phyloP scores from a whole-genome alignment of 2,797 vertebrate species.

The Coluber constrictor region DNA sequence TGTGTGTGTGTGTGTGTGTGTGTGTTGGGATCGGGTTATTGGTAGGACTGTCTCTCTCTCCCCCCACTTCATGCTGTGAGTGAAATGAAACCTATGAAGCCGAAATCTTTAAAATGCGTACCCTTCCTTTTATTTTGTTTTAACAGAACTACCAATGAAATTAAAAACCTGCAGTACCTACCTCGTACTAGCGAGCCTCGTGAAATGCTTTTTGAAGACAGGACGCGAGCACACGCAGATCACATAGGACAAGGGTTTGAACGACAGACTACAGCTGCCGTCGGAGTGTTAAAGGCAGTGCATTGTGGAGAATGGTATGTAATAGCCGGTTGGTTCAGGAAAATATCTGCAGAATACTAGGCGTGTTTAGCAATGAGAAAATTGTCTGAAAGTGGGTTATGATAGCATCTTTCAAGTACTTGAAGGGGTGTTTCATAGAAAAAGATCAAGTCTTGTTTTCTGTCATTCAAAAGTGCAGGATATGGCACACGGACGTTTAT shows the following conservation, averaged over 20 bases:
- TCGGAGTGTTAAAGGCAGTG: conserved; percentile 96
- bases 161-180: conserved; percentile 98
- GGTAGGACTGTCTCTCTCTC: neutral
- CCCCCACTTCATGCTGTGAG: neutral
- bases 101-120: neutral
- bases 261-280: conserved; percentile 92
- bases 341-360: neutral
- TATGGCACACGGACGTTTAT: neutral
- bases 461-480: neutral
- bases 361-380: neutral
- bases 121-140: neutral
- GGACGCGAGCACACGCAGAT: conserved; percentile 94
- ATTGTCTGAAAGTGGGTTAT: neutral
- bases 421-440: neutral
- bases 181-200: conserved; percentile 95
- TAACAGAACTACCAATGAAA: conserved; percentile 94
- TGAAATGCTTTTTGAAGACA: conserved; percentile 96
- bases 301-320: conserved; percentile 84
- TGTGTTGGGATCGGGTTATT: neutral
- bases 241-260: conserved; percentile 98
- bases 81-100: neutral
- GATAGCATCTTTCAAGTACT: neutral
- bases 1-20: neutral
- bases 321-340: neutral
- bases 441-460: neutral